These are phyloP conservation scores for Phrynosoma platyrhinos DNA, from an alignment of 2,113 vertebrate genomes.

Conservation along the genomic window DNA sequence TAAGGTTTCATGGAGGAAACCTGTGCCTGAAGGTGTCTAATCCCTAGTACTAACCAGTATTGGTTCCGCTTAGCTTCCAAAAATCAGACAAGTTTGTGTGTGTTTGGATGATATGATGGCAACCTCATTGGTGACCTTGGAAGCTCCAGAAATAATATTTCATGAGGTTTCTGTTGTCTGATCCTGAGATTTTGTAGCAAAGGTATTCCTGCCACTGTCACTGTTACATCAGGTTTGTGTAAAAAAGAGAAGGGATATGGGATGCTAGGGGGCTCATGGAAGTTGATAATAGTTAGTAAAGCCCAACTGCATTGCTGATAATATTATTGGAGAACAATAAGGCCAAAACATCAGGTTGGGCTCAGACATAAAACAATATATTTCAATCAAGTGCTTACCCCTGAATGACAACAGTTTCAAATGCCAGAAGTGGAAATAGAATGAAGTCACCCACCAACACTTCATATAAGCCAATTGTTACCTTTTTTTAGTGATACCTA, in stretches of 20 bases:
- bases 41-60: no score
- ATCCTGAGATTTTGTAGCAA: no score
- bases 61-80: no score
- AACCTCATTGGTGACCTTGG: no score
- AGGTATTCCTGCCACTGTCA: background rate
- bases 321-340: background rate
- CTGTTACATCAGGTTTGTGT: background rate
- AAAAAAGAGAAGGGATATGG: background rate
- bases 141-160: no score
- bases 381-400: background rate
- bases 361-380: background rate
- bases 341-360: background rate
- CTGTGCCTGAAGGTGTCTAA: no score
- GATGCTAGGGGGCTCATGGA: background rate
- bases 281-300: background rate
- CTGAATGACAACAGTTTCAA: conserved; percentile 28
- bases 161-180: no score
- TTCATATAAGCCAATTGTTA: conserved; percentile 32
- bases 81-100: no score
- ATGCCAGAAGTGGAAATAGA: conserved; percentile 13
- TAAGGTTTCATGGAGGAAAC: no score
- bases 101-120: no score
- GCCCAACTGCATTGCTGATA: background rate
- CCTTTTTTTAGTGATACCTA: background rate
- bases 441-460: conserved; percentile 23